phyloP scores from a whole-genome alignment of 1,140 invertebrate genomes.

The Ceratina australensis region DNA sequence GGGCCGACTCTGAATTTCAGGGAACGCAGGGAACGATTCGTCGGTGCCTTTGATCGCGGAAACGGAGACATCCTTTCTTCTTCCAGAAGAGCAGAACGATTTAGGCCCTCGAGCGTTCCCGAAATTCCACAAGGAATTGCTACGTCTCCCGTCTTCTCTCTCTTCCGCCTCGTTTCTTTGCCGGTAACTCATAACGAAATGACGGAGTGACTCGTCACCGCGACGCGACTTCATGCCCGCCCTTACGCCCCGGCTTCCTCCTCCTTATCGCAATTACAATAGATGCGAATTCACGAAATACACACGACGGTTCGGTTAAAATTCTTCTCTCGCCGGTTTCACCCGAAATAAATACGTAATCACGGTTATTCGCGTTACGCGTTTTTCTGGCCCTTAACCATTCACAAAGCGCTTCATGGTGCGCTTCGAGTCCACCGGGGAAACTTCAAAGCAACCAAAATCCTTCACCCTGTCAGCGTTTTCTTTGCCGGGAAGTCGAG shows the following conservation, averaged over 20 bases:
- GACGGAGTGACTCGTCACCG: constrained; percentile 46
- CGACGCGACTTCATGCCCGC: no score
- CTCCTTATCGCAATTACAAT: no score
- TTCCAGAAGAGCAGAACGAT: constrained; percentile 30
- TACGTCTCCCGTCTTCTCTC: constrained; percentile 21
- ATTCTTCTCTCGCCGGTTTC: neutral
- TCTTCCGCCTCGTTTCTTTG: constrained; percentile 48
- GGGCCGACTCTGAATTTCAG: constrained; percentile 31
- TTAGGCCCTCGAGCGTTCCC: constrained; percentile 44
- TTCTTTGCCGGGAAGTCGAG: neutral
- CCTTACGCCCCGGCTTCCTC: neutral
- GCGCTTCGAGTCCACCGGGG: neutral
- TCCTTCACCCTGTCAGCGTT: neutral
- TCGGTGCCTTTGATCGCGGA: constrained; percentile 27
- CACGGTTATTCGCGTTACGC: neutral
- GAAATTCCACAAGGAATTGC: constrained; percentile 49
- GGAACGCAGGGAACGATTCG: constrained; percentile 18
- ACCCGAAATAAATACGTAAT: neutral
- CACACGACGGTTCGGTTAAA: no score
- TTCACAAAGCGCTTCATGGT: neutral
- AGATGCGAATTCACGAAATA: no score
- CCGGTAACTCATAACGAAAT: constrained; percentile 49
- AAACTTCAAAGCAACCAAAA: neutral
- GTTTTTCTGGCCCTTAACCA: neutral
- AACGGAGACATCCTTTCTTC: constrained; percentile 44